These are phyloP conservation scores for Aphodius granarius DNA, from an alignment of 2,888 invertebrate genomes.

Conservation along the genomic window DNA sequence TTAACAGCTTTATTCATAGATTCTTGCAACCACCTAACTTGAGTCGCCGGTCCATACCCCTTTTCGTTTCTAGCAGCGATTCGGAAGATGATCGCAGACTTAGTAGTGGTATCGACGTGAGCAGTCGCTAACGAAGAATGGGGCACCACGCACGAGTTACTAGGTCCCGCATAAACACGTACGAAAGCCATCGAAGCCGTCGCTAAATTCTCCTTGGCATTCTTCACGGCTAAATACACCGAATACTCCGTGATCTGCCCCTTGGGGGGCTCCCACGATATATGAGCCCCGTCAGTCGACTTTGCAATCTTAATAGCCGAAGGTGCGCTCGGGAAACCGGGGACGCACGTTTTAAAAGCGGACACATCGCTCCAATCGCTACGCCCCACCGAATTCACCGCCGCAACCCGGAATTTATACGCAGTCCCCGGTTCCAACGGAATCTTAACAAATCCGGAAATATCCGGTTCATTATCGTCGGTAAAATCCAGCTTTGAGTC, in stretches of 20 bases:
- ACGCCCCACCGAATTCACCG: conserved; percentile 89
- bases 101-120: conserved; percentile 88
- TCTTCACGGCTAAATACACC: conserved; percentile 86
- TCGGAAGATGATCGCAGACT: conserved; percentile 90
- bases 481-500: conserved; percentile 68
- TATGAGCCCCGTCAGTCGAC: conserved; percentile 89
- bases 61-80: conserved; percentile 98
- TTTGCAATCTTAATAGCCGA: conserved; percentile 98
- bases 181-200: conserved; percentile 84
- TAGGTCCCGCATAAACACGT: conserved; percentile 91
- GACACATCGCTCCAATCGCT: conserved; percentile 92
- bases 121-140: conserved; percentile 86
- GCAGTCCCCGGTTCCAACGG: conserved; percentile 71
- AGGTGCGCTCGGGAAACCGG: conserved; percentile 96
- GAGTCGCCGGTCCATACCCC: conserved; percentile 98
- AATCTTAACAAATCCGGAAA: conserved; percentile 67
- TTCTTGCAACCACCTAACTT: conserved; percentile 99
- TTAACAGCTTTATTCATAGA: conserved; percentile 23
- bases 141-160: conserved; percentile 87
- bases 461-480: conserved; percentile 72
- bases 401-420: conserved; percentile 93
- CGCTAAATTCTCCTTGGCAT: conserved; percentile 49
- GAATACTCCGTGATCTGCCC: conserved; percentile 93
- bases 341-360: conserved; percentile 94
- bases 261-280: conserved; percentile 97